A percentile compares a stretch with the other conserved stretches of the same genome.
phyloP scores from a whole-genome alignment of 2,888 invertebrate species.

The Drosophila anomalata region DNA sequence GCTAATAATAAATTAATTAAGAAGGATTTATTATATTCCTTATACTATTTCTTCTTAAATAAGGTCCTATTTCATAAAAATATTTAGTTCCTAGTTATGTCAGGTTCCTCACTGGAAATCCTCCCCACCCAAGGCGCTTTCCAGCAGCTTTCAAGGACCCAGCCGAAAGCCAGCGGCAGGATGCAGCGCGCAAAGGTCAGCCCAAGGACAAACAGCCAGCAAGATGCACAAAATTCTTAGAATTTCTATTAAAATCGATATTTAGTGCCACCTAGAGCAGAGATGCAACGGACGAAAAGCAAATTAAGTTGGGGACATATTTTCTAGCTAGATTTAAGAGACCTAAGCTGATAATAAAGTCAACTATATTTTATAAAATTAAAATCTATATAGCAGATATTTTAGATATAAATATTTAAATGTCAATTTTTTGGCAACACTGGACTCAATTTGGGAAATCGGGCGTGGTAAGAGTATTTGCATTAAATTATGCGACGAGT shows the following conservation, averaged over 20 bases:
- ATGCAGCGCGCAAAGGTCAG: slow-evolving; percentile 59
- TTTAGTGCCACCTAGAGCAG: slow-evolving; percentile 44
- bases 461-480: slow-evolving; percentile 55
- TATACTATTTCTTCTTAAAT: not conserved
- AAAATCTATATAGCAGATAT: not conserved
- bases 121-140: slow-evolving; percentile 21
- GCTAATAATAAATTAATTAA: not conserved
- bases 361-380: not conserved
- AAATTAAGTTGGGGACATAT: not conserved
- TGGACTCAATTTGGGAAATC: slow-evolving; percentile 7
- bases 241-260: slow-evolving; percentile 71
- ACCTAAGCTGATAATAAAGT: not conserved
- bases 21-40: no score
- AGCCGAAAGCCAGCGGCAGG: slow-evolving; percentile 24
- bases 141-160: slow-evolving; percentile 29
- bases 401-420: slow-evolving; percentile 1
- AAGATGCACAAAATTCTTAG: slow-evolving; percentile 66
- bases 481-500: slow-evolving; percentile 78
- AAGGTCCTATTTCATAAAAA: no score
- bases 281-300: slow-evolving; percentile 5
- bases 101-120: not conserved
- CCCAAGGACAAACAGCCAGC: slow-evolving; percentile 63
- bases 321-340: not conserved
- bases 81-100: not conserved
- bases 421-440: slow-evolving; percentile 12